Base-by-base conservation (phyloP, 2,888 invertebrate species). In the Synergus umbraculus region DNA sequence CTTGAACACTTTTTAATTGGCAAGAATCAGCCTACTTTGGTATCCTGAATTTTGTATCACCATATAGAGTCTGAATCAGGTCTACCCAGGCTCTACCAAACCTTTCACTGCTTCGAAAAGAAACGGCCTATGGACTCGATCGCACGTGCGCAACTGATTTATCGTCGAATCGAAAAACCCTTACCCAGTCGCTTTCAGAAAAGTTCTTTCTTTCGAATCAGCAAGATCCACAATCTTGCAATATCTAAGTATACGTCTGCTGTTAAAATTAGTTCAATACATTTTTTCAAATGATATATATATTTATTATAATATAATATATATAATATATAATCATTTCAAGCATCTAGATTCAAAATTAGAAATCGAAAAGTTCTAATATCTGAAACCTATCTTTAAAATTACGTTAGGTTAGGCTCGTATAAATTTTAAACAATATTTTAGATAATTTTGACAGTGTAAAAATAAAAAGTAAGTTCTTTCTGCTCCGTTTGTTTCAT, bases 121-220 rank as follows among this genome's bases (percentile, higher is more conserved):
- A 58, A n/a, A 15, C 43, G 12, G 4, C 73, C 43, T 60, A 54
- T 8, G 41, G 60, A 41, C 63, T 60, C 58, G 41, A 43, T 37
- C 76, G 76, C 58, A 58, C 41, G 73, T 37, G 41, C 63, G 12
- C 81, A 78, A 76, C 81, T 83, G 83, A 83, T 83, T 83, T 83
- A 83, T 81, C 78, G 83, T 49, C 44, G 76, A 79, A 78, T 82
- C 81, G 79, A 81, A 49, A 78, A 76, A 73, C 49, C 66, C 69
- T 49, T 65, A 37, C 46, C 41, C 37, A 46, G 22, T 63, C 46
- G 73, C 76, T 49, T 66, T 77, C 66, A 41, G 73, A 78, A 66
- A 66, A 76, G 60, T 76, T 79, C 58, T 64, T 67, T 76, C 65
- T 79, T 79, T 37, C 69, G 63, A 69, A 54, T 78, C 67, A 15